Evolutionary conservation across 1,140 invertebrate genomes (phyloP).

Genomic region (Drosophila burlai): DNA sequence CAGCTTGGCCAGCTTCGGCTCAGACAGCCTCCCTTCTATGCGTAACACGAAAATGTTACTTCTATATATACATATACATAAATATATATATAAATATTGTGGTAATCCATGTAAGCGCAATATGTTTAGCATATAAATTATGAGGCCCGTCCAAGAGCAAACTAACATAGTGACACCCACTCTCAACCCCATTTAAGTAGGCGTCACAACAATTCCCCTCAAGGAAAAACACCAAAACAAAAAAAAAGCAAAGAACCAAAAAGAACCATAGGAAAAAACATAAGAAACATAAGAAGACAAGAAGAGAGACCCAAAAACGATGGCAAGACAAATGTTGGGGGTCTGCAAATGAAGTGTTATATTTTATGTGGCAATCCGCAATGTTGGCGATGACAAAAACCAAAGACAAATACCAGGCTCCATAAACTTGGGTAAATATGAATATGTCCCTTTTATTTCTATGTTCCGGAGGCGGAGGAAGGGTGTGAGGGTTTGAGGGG

Average conservation of each 20-base stretch:
- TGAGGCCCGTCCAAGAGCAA: constrained; percentile 47
- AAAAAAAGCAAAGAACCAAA: constrained; percentile 13
- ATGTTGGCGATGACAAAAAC: constrained; percentile 49
- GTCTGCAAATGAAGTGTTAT: constrained; percentile 79
- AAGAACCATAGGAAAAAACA: neutral
- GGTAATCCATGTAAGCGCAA: constrained; percentile 74
- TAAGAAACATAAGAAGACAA: neutral
- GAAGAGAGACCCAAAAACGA: constrained; percentile 7
- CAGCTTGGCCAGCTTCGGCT: constrained; percentile 4
- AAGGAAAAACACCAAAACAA: constrained; percentile 35
- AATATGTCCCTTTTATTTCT: constrained; percentile 55
- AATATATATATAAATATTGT: constrained; percentile 30
- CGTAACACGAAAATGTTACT: constrained; percentile 27
- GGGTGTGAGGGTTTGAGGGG: too few relatives aligned
- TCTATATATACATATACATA: neutral
- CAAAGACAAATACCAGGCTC: constrained; percentile 63
- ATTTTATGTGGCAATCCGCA: constrained; percentile 76
- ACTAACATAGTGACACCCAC: constrained; percentile 21
- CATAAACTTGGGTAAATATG: constrained; percentile 82
- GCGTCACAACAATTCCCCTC: constrained; percentile 61
- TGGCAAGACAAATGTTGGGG: constrained; percentile 20
- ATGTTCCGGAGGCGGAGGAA: neutral
- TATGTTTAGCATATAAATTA: constrained; percentile 83
- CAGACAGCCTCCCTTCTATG: constrained; percentile 18
- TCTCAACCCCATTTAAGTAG: constrained; percentile 30